Evolutionary conservation across 2,113 vertebrate genomes (phyloP), one percentile per base, ranked within the genome.

Genomic region (Melospiza georgiana): DNA sequence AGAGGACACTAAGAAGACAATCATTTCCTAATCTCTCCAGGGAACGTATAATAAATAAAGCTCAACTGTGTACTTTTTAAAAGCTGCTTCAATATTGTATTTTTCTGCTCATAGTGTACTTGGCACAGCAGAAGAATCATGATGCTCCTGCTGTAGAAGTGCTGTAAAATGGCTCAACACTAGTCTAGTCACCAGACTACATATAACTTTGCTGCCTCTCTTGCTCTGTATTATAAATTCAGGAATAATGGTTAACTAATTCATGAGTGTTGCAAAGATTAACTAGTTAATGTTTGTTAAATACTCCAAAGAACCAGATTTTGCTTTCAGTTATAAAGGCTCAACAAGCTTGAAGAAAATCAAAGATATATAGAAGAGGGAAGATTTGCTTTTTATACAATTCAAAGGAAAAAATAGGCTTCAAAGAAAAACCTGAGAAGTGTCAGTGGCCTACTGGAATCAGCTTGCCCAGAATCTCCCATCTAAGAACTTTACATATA

Each of bases 201-300:
- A 74, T 69, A 91, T 80, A 61, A 62, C 46, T 84, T 49, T 84
- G 41, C 55, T 94, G 57, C 48, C n/a, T 86, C 39, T 76, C 27
- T 75, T 87, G 77, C 43, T 66, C 28, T 4, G 2, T 49, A 48
- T 72, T 84, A 92, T n/a, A 84, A 93, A 95, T 73, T 80, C 35
- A 59, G 65, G 51, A 67, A 88, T 91, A 96, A 93, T 81, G 61
- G 94, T 95, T 95, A 95, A 93, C 87, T 72, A 84, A 68, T 44
- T 93, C 67, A 77, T 18, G 44, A 80, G 35, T 9, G 5, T 52
- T 86, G 15, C 68, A 71, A 78, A 88, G 68, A 82, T 85, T 87
- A 93, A 90, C 76, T 93, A 81, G 95, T 92, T 96, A 95, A 93
- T 97, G 39, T 90, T 96, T 96, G 52, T 91, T 72, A 89, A 95